phyloP scores from a whole-genome alignment of 2,888 invertebrate species.

The Drosophila conformis region DNA sequence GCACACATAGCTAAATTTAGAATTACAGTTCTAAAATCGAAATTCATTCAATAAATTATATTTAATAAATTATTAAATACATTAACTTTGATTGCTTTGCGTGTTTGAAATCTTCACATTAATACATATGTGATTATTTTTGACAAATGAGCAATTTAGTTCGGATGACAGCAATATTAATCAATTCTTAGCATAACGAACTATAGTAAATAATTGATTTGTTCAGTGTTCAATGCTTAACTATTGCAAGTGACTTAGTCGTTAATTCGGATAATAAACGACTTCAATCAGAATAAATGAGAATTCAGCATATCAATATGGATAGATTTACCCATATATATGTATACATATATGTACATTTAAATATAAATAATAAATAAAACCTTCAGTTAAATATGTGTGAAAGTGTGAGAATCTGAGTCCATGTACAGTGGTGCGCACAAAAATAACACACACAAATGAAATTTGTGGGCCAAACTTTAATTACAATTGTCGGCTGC shows the following conservation, averaged over 20 bases:
- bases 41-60: neutral
- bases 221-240: neutral
- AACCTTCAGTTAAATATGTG: neutral
- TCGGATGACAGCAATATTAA: neutral
- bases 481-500: conserved; percentile 43
- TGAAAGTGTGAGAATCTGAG: neutral
- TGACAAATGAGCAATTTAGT: neutral
- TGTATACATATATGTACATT: neutral
- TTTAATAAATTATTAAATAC: neutral
- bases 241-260: neutral
- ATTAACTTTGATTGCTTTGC: neutral
- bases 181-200: neutral
- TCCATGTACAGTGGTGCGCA: conserved; percentile 3
- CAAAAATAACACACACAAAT: conserved; percentile 20
- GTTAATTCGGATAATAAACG: neutral
- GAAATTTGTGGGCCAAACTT: conserved; percentile 24
- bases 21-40: neutral
- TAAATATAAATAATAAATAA: neutral
- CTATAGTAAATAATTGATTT: neutral
- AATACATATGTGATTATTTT: neutral
- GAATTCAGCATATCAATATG: neutral
- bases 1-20: neutral
- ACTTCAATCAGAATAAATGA: neutral
- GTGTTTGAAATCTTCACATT: neutral
- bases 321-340: neutral